A percentile compares a stretch with the other conserved stretches of the same genome.
These are phyloP conservation scores for Pandemis corylana DNA, from an alignment of 2,888 invertebrate species.

Conservation along the genomic window DNA sequence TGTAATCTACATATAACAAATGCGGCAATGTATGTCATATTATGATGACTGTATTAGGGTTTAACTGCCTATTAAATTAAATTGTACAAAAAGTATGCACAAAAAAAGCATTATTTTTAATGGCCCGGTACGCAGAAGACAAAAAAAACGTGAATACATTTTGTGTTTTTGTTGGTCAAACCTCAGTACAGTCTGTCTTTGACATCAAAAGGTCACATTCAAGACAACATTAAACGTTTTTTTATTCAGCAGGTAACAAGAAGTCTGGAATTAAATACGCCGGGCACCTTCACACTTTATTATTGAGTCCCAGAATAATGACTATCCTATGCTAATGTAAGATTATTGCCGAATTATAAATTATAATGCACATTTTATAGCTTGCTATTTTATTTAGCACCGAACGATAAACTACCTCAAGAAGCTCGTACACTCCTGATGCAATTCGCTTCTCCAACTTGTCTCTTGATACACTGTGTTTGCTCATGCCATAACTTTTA, in stretches of 20 bases:
- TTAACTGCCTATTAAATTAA: constrained; percentile 4
- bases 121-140: neutral
- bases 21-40: too few species aligned
- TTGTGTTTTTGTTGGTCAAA: constrained; percentile 44
- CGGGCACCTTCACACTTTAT: constrained; percentile 45
- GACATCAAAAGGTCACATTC: constrained; percentile 66
- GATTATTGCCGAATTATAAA: neutral
- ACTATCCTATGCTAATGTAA: constrained; percentile 34
- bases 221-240: constrained; percentile 53
- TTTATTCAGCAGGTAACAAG: constrained; percentile 45
- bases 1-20: neutral
- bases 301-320: constrained; percentile 33
- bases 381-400: neutral
- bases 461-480: constrained; percentile 85
- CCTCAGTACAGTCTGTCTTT: constrained; percentile 60
- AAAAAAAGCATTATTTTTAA: constrained; percentile 4
- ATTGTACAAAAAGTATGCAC: constrained; percentile 6
- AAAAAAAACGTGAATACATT: constrained; percentile 37
- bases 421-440: constrained; percentile 85
- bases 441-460: constrained; percentile 88
- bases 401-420: constrained; percentile 71
- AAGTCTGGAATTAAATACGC: constrained; percentile 44
- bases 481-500: constrained; percentile 89
- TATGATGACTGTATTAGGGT: neutral
- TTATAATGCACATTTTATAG: constrained; percentile 3